A percentile compares a stretch with the other conserved stretches of the same genome.
Evolutionary conservation across 2,113 vertebrate genomes (phyloP).

Genomic region (Nansenia antarctica): DNA sequence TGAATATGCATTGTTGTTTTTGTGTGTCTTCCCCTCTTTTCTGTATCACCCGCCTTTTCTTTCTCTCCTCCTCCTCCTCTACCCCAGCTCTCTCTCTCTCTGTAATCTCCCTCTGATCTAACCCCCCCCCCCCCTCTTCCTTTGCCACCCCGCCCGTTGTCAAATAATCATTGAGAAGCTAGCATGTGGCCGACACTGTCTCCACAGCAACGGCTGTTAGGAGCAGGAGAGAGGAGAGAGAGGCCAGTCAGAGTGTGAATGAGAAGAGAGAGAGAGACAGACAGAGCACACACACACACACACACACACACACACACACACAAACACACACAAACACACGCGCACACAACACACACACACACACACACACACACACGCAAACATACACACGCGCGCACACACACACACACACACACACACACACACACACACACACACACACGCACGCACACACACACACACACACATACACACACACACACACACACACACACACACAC

Average conservation of each 20-base stretch:
- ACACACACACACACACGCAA: conserved; percentile 26
- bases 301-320: neutral
- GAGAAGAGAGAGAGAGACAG: conserved; percentile 40
- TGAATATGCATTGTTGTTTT: too few species aligned
- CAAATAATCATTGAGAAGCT: conserved; percentile 70
- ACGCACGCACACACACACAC: conserved; percentile 17
- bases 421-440: conserved; percentile 20
- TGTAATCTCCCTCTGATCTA: neutral
- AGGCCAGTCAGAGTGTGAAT: conserved; percentile 59
- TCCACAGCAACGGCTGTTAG: conserved; percentile 71
- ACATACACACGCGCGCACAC: conserved; percentile 12
- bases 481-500: too few species aligned
- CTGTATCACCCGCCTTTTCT: neutral
- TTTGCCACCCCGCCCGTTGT: conserved; percentile 55
- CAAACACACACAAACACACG: conserved; percentile 18
- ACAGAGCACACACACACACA: conserved; percentile 29
- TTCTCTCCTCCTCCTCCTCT: conserved; percentile 28
- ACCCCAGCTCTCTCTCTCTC: too few species aligned
- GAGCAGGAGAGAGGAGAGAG: conserved; percentile 61
- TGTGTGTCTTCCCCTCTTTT: too few species aligned
- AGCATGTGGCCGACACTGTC: conserved; percentile 69
- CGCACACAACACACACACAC: conserved; percentile 24
- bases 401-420: conserved; percentile 16
- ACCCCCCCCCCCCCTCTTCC: conserved; percentile 5
- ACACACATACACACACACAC: conserved; percentile 18